phyloP scores from a whole-genome alignment of 2,797 vertebrate species.

The Pangasius larnaudii region DNA sequence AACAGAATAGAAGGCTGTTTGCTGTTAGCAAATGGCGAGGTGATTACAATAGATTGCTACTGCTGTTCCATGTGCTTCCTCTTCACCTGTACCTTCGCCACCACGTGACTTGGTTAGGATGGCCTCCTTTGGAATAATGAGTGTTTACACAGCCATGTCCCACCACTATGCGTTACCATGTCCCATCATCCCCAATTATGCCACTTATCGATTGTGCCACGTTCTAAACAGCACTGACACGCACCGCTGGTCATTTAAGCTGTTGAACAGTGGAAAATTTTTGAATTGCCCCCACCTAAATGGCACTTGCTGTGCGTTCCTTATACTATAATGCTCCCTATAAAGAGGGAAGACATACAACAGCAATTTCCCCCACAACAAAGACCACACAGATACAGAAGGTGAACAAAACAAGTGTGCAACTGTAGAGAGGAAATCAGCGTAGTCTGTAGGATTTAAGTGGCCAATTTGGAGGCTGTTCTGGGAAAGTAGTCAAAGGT shows the following conservation, averaged over 20 bases:
- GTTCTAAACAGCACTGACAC: slow-evolving; percentile 68
- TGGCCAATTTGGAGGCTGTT: slow-evolving; percentile 47
- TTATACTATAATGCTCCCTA: slow-evolving; percentile 61
- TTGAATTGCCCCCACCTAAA: slow-evolving; percentile 64
- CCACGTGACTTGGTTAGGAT: slow-evolving; percentile 57
- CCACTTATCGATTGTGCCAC: slow-evolving; percentile 67
- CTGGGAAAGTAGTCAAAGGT: slow-evolving; percentile 27
- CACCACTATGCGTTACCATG: slow-evolving; percentile 71
- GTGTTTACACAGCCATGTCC: slow-evolving; percentile 69
- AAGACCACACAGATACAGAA: slow-evolving; percentile 59
- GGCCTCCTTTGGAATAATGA: slow-evolving; percentile 71
- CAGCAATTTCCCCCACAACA: slow-evolving; percentile 60
- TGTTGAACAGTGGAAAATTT: slow-evolving; percentile 61
- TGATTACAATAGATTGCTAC: slow-evolving; percentile 73
- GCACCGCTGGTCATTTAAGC: slow-evolving; percentile 64
- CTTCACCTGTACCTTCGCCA: slow-evolving; percentile 68
- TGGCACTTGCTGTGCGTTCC: slow-evolving; percentile 55
- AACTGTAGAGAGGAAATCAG: slow-evolving; percentile 49
- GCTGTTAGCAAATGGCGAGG: slow-evolving; percentile 65
- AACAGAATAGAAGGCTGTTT: slow-evolving; percentile 63
- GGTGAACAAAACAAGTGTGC: slow-evolving; percentile 60
- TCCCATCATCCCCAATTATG: slow-evolving; percentile 76
- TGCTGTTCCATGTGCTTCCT: slow-evolving; percentile 58
- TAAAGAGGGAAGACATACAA: slow-evolving; percentile 58
- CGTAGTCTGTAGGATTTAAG: slow-evolving; percentile 49